Percentiles rank a stretch among this genome's conserved stretches.
Evolutionary conservation across 2,888 invertebrate species (phyloP).

Genomic region (Cerceris ruficornis): DNA sequence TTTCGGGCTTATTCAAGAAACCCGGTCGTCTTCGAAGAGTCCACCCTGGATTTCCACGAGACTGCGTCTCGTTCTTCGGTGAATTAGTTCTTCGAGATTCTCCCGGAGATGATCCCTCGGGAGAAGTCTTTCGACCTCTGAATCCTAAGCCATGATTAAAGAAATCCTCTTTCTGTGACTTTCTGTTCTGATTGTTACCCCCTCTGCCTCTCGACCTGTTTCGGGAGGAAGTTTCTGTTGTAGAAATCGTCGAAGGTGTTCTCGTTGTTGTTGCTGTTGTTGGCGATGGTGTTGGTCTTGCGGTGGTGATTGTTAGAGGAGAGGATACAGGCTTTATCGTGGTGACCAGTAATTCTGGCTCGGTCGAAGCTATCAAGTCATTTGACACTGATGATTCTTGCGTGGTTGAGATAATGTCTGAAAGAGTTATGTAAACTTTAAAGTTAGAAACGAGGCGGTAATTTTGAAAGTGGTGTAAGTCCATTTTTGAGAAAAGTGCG

Average conservation of each 20-base stretch:
- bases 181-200: constrained; percentile 26
- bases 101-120: constrained; percentile 33
- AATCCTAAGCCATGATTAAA: constrained; percentile 77
- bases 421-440: neutral
- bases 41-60: constrained; percentile 74
- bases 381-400: constrained; percentile 32
- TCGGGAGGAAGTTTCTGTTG: constrained; percentile 34
- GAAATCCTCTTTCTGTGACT: constrained; percentile 69
- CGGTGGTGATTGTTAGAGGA: no score
- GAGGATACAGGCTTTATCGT: constrained; percentile 17
- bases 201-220: constrained; percentile 47
- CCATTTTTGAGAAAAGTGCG: no score
- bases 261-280: constrained; percentile 1
- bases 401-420: constrained; percentile 35
- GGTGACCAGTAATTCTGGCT: constrained; percentile 31
- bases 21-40: constrained; percentile 73
- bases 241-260: constrained; percentile 13
- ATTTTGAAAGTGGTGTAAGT: no score
- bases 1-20: constrained; percentile 33
- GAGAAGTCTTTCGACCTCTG: constrained; percentile 70
- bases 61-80: constrained; percentile 36
- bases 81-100: constrained; percentile 12
- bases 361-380: constrained; percentile 17
- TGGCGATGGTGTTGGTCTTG: constrained; percentile 8
- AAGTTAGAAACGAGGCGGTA: neutral